Percentiles rank a stretch among this genome's conserved stretches.
Evolutionary conservation across 1,140 invertebrate species (phyloP).

Genomic region (Drosophila nebulosa): DNA sequence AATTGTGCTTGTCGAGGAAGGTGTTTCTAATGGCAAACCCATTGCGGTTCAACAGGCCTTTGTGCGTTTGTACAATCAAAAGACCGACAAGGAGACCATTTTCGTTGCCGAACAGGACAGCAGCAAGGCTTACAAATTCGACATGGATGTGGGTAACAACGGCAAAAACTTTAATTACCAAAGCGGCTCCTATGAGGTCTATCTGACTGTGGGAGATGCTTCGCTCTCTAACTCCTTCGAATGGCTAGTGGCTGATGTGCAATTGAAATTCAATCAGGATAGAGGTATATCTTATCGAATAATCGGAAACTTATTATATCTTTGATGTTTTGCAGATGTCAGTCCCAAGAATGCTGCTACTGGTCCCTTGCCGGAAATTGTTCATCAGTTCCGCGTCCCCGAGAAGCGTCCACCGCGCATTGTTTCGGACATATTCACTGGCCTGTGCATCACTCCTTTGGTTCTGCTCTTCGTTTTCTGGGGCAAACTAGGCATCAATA

Average conservation of each 20-base stretch:
- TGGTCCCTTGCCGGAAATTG: constrained; percentile 90
- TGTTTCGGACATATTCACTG: constrained; percentile 95
- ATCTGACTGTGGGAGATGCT: constrained; percentile 94
- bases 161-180: constrained; percentile 90
- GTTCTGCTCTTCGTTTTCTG: constrained; percentile 93
- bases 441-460: constrained; percentile 90
- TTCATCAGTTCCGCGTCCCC: constrained; percentile 95
- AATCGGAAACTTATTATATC: background rate
- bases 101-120: constrained; percentile 96
- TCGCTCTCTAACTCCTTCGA: constrained; percentile 93
- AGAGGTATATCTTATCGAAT: constrained; percentile 20
- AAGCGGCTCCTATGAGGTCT: constrained; percentile 91
- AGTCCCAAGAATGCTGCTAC: constrained; percentile 67
- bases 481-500: constrained; percentile 93
- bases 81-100: constrained; percentile 90
- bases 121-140: constrained; percentile 92
- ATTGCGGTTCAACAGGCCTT: constrained; percentile 96
- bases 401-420: constrained; percentile 93
- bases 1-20: constrained; percentile 89
- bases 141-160: constrained; percentile 90
- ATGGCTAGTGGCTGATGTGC: constrained; percentile 91
- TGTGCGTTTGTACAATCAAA: constrained; percentile 87
- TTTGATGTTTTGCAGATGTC: constrained; percentile 30
- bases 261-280: constrained; percentile 86
- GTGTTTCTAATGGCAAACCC: constrained; percentile 82